Base-by-base conservation (phyloP, 2,888 invertebrate genomes). In the Agriotes lineatus region DNA sequence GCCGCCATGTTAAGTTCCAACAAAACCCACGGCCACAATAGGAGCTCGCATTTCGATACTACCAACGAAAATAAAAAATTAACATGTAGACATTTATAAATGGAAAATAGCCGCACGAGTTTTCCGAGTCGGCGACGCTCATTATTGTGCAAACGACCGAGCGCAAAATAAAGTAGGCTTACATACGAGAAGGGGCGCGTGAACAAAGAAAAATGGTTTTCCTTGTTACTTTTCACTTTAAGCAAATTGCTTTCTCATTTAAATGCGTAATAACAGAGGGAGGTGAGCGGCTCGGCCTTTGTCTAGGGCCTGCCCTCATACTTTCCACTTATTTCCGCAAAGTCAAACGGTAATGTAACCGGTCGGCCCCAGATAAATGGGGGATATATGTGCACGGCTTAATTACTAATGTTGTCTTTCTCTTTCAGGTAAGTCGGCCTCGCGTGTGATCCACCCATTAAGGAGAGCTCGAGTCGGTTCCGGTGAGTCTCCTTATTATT, bases 361-460 rank as follows among this genome's bases (percentile, higher is more conserved):
- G 44, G 14, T 44, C 33, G 19, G 63, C 44, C 20, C 16, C 33
- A 54, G 63, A 63, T 63, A 63, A 63, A 63, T 63, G 42, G 22
- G 25, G 56, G 37, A 14, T n/a, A 42, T 37, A 33, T 63, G 52
- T 63, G 42, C 42, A 18, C 56, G 3, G 12, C 56, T 63, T 54
- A 54, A 63, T 63, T 63, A 63, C 54, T 63, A 44, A 54, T 56
- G 25, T 33, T 25, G 14, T 63, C 63, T 54, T 52, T 56, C 44
- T 63, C 30, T 54, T 63, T 20, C 33, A 63, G 63, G 56, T 63
- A 52, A 63, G 54, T 56, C 20, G 9, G 19, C 35, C 12, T 33
- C 33, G 48, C 48, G 33, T 18, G 48, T 33, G 22, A 22, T 57
- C 39, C 37, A 33, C 22, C 18, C 33, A 33, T 52, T 30, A 19